Percentiles rank a stretch among this genome's conserved stretches.
These are phyloP conservation scores for Dorcus hopei DNA, from an alignment of 2,888 invertebrate species.

Conservation along the genomic window DNA sequence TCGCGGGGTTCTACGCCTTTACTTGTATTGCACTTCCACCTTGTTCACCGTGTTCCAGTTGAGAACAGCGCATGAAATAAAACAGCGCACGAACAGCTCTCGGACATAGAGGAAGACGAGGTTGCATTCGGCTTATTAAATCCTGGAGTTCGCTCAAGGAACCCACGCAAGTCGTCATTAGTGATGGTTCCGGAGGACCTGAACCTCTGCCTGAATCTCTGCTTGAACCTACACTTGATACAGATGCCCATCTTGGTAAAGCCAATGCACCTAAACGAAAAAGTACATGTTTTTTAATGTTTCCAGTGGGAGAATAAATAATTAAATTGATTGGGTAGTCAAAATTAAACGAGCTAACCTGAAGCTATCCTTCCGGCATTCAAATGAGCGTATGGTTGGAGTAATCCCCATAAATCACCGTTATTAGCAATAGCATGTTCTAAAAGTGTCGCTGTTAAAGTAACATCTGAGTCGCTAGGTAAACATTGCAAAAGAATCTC, in stretches of 20 bases:
- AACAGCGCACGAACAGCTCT: constrained; percentile 78
- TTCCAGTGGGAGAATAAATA: not conserved
- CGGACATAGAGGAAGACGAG: constrained; percentile 54
- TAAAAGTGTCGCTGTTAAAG: constrained; percentile 73
- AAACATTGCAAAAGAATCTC: constrained; percentile 75
- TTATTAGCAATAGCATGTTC: constrained; percentile 84
- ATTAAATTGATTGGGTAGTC: not conserved
- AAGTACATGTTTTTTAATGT: not conserved
- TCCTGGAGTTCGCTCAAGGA: constrained; percentile 76
- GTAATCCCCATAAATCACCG: constrained; percentile 83
- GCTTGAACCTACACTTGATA: constrained; percentile 51
- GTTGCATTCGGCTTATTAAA: constrained; percentile 62
- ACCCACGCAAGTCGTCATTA: constrained; percentile 86
- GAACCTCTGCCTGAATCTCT: constrained; percentile 47
- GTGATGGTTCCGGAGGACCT: constrained; percentile 60
- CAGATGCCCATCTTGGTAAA: constrained; percentile 71
- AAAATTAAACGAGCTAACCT: constrained; percentile 50
- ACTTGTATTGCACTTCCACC: constrained; percentile 42
- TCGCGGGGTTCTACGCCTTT: not conserved
- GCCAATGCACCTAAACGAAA: constrained; percentile 66
- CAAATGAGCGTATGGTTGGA: constrained; percentile 87
- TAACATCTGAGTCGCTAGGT: constrained; percentile 58
- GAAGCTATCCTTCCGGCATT: constrained; percentile 86
- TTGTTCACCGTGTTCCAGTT: constrained; percentile 54
- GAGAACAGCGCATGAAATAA: constrained; percentile 91